Conservation (phyloP, 2,888 invertebrate genomes). For the Oscheius sp. region DNA sequence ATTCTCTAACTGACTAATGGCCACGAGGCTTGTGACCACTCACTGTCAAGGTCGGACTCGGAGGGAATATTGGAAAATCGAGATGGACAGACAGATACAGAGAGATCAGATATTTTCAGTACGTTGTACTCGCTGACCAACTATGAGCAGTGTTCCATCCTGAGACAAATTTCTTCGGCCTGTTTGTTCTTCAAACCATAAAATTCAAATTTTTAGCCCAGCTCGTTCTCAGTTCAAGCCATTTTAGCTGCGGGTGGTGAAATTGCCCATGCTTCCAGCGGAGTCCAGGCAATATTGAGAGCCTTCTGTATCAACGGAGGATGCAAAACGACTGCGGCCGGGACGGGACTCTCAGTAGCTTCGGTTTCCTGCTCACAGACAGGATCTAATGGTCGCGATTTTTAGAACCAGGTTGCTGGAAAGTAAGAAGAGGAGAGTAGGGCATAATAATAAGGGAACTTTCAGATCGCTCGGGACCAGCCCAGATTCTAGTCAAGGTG, state of each 20-base stretch:
- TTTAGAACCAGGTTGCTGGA: not conserved
- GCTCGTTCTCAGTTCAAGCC: too few relatives aligned
- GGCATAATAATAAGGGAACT: not conserved
- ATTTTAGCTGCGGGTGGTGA: too few relatives aligned
- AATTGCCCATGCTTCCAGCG: too few relatives aligned
- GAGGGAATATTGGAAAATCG: too few relatives aligned
- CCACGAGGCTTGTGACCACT: conserved; percentile 14
- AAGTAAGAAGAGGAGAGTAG: not conserved
- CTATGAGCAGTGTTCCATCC: conserved; percentile 35
- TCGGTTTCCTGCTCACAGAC: conserved; percentile 20
- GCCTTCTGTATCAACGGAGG: conserved; percentile 23
- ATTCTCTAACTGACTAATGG: conserved; percentile 5
- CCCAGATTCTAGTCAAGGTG: too few relatives aligned
- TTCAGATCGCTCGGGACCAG: too few relatives aligned
- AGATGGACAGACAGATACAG: too few relatives aligned
- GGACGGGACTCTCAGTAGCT: not conserved
- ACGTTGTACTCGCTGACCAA: conserved; percentile 29
- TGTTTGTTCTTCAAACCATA: not conserved
- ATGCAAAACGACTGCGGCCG: not conserved
- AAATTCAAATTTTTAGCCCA: too few relatives aligned
- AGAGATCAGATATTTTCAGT: conserved; percentile 19
- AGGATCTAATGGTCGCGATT: conserved; percentile 8
- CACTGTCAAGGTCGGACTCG: conserved; percentile 2
- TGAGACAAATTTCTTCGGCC: conserved; percentile 28
- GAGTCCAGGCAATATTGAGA: not conserved